A percentile compares a stretch with the other conserved stretches of the same genome.
phyloP scores from a whole-genome alignment of 2,113 vertebrate genomes.

The Corapipo altera region DNA sequence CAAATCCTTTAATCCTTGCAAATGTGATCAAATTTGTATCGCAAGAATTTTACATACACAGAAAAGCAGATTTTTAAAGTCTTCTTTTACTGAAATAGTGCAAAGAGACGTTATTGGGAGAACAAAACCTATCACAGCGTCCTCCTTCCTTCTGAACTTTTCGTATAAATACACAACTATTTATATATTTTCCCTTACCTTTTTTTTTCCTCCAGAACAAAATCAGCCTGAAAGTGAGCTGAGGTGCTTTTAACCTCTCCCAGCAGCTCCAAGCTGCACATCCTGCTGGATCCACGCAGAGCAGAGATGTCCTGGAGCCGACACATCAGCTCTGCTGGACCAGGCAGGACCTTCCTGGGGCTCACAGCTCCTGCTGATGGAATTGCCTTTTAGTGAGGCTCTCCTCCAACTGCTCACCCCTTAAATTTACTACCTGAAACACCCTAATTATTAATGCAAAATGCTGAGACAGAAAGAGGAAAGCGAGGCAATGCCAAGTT shows the following conservation, averaged over 20 bases:
- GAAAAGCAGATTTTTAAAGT: constrained; percentile 23
- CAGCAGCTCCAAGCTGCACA: not conserved
- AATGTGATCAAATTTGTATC: constrained; percentile 47
- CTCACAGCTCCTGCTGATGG: not conserved
- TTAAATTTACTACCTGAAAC: not conserved
- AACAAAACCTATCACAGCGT: not conserved
- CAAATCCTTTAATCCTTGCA: constrained; percentile 54
- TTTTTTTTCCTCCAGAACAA: not conserved
- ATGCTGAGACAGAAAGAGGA: not conserved
- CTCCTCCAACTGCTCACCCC: not conserved
- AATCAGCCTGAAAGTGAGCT: not conserved
- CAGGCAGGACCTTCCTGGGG: fast-evolving
- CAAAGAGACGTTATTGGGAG: not conserved
- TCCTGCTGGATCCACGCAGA: not conserved
- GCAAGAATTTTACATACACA: not conserved
- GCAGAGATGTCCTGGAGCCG: fast-evolving
- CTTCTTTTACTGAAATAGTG: not conserved
- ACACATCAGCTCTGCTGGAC: fast-evolving
- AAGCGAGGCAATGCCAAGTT: not conserved
- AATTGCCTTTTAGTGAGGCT: not conserved
- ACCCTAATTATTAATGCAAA: not conserved
- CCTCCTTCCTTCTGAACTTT: not conserved
- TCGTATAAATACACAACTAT: not conserved
- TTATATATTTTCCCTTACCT: not conserved
- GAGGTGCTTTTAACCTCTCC: not conserved